Percentiles rank a stretch among this genome's conserved stretches.
These are phyloP conservation scores for Parazoanthus atlanticus DNA, from an alignment of 92 coral and sea anemone genomes.

Conservation along the genomic window DNA sequence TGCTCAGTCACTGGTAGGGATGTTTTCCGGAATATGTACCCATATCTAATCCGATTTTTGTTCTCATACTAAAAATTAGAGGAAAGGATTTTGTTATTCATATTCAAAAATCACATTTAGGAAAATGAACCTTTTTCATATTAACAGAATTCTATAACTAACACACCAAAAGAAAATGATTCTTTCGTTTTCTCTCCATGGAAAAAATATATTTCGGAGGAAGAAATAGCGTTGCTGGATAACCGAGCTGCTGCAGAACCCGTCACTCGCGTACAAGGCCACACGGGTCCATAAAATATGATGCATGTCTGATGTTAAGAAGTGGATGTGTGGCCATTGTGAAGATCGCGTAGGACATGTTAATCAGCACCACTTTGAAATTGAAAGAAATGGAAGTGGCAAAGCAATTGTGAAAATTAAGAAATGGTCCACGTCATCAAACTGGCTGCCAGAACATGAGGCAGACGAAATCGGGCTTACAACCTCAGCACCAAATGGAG, in stretches of 20 bases:
- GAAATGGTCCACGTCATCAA: constrained; percentile 23
- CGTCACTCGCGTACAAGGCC: background rate
- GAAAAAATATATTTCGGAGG: too few relatives aligned
- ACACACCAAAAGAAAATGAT: too few relatives aligned
- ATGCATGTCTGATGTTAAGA: constrained; percentile 17
- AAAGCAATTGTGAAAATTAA: constrained; percentile 3
- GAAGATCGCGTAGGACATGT: constrained; percentile 26
- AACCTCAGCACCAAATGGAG: background rate
- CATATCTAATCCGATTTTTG: too few relatives aligned
- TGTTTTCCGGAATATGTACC: too few relatives aligned
- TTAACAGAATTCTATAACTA: too few relatives aligned
- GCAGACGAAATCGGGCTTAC: background rate
- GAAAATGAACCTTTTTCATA: too few relatives aligned
- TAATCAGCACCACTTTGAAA: constrained; percentile 35
- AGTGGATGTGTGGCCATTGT: constrained; percentile 29
- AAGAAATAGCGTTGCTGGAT: background rate
- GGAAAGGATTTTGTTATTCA: too few relatives aligned
- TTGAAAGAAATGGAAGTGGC: background rate
- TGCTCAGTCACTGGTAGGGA: too few relatives aligned
- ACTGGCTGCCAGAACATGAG: constrained; percentile 14
- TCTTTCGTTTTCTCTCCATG: too few relatives aligned
- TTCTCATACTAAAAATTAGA: too few relatives aligned
- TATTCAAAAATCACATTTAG: too few relatives aligned
- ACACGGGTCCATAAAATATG: background rate
- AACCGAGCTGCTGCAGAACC: background rate